Percentiles rank a stretch among this genome's conserved stretches.
phyloP scores from a whole-genome alignment of 2,797 vertebrate genomes.

The Tachyglossus aculeatus region DNA sequence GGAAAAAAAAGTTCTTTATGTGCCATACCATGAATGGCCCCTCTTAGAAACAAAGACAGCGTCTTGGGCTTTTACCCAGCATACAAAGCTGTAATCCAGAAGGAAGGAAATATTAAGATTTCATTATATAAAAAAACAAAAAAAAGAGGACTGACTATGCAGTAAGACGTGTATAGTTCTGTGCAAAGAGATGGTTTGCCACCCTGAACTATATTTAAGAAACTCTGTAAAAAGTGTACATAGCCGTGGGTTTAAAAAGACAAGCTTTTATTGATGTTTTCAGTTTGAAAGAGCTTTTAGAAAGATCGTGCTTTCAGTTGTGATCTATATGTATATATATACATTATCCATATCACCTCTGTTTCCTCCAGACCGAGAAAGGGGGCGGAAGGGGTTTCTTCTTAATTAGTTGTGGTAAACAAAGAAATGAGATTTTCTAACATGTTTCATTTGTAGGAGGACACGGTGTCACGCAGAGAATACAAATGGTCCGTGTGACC shows the following conservation, averaged over 20 bases:
- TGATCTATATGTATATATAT: slow-evolving; percentile 88
- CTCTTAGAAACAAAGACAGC: slow-evolving; percentile 61
- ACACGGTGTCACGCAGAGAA: slow-evolving; percentile 66
- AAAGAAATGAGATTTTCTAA: slow-evolving; percentile 71
- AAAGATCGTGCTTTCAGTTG: slow-evolving; percentile 82
- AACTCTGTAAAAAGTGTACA: slow-evolving; percentile 87
- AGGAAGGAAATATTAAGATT: slow-evolving; percentile 65
- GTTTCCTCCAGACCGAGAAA: slow-evolving; percentile 66
- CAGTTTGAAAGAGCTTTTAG: slow-evolving; percentile 81
- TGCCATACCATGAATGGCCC: slow-evolving; percentile 75
- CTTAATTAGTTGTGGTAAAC: slow-evolving; percentile 69
- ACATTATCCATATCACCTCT: slow-evolving; percentile 77
- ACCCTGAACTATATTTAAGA: slow-evolving; percentile 94
- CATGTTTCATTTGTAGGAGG: slow-evolving; percentile 71
- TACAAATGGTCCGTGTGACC: slow-evolving; percentile 67
- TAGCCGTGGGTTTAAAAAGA: slow-evolving; percentile 82
- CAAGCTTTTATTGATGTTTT: slow-evolving; percentile 84
- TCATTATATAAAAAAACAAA: slow-evolving; percentile 71
- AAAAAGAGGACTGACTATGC: slow-evolving; percentile 73
- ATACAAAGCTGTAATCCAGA: slow-evolving; percentile 65
- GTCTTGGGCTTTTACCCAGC: slow-evolving; percentile 61
- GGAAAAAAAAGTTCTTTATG: slow-evolving; percentile 69
- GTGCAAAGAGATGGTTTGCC: slow-evolving; percentile 77
- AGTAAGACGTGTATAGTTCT: slow-evolving; percentile 71
- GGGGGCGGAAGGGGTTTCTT: slow-evolving; percentile 68